Evolutionary conservation across 2,113 vertebrate species (phyloP), one percentile per base, ranked within the genome.

Genomic region (Catharus fuscescens): DNA sequence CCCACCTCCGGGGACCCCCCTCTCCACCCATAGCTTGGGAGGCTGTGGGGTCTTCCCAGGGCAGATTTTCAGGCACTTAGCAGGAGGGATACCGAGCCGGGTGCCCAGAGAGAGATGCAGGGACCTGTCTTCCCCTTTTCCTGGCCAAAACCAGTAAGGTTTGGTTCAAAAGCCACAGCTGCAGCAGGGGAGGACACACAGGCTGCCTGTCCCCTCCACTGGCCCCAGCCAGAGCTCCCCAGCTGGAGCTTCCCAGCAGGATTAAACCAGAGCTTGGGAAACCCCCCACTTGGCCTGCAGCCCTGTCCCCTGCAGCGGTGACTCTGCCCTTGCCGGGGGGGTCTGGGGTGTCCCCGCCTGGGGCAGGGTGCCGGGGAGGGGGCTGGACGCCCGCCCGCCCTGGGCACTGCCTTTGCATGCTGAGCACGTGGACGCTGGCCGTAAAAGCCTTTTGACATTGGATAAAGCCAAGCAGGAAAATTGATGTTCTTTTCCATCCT

Each of bases 401-500:
- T 5, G 0, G 62, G 79, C 70, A 5, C 36, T 48, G 56, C 72
- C 36, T 97, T 96, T 90, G 94, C 92, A 97, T 95, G 96, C 97
- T 0, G 61, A 96, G 94, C 97, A 96, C 90, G 92, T 47, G 14
- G 38, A 79, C 21, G 2, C 87, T 92, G 96, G 89, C 95, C 77
- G 34, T 92, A 94, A 96, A 96, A 96, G 96, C 95, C 97, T 96
- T 96, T 96, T 95, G 95, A 96, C 95, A 95, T 96, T 97, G 97
- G 96, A 96, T 96, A 97, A 97, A 97, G 95, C 97, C 95, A 96
- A 95, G 96, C 95, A 95, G 94, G 95, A 95, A 97, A 97, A 97
- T 96, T 96, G 93, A 97, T 97, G 97, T 97, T 96, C 96, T 97
- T 97, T 97, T 96, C 95, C 95, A 97, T 96, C 95, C 97, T 96